Conservation (phyloP, 2,113 vertebrate genomes). For the Pyxicephalus adspersus region DNA sequence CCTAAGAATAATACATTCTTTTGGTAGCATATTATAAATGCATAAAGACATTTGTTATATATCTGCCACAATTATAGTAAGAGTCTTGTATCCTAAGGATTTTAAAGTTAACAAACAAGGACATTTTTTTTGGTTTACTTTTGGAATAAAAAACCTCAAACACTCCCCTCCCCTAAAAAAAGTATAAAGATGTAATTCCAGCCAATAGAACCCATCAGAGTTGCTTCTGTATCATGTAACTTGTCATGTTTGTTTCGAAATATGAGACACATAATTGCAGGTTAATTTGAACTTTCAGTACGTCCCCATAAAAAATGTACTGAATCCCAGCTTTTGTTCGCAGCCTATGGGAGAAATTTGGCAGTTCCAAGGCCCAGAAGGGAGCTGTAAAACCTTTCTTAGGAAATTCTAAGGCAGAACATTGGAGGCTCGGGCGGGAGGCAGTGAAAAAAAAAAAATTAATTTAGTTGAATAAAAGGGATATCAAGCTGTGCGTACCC, state of each 20-base stretch:
- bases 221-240: not conserved
- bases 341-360: conserved; percentile 28
- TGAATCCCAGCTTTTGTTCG: conserved; percentile 33
- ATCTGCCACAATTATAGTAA: no score
- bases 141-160: not conserved
- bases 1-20: no score
- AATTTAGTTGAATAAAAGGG: conserved; percentile 48
- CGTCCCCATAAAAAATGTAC: conserved; percentile 18
- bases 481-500: conserved; percentile 38
- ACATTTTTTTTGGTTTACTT: no score
- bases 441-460: not conserved
- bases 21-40: no score
- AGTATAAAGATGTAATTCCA: not conserved
- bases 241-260: conserved; percentile 40
- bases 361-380: conserved; percentile 17
- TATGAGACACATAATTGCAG: conserved; percentile 37
- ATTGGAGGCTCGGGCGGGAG: not conserved
- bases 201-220: not conserved
- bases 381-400: conserved; percentile 43
- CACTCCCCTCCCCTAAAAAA: no score
- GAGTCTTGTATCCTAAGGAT: no score
- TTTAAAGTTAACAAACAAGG: no score
- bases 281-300: conserved; percentile 35
- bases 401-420: conserved; percentile 4
- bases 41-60: no score